Evolutionary conservation across 2,113 vertebrate genomes (phyloP).

Genomic region (Illadopsis cleaveri): DNA sequence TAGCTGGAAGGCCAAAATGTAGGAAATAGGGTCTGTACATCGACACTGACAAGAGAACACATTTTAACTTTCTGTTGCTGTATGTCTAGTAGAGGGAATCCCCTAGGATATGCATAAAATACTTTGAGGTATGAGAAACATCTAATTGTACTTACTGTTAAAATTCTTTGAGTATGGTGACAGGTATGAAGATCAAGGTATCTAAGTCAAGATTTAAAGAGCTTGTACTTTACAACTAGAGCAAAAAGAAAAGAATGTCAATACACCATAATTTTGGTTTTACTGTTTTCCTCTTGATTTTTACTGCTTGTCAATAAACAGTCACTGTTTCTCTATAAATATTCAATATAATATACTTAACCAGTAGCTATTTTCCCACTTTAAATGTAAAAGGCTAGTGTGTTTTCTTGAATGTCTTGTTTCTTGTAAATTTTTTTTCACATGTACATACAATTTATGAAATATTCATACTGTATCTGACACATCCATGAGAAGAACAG

Average conservation of each 20-base stretch:
- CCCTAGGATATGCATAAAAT: neutral
- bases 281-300: neutral
- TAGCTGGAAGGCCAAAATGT: neutral
- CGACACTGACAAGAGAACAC: rapidly evolving
- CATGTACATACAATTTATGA: slow-evolving; percentile 38
- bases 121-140: neutral
- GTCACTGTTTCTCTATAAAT: neutral
- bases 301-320: neutral
- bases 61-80: neutral
- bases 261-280: neutral
- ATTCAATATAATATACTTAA: neutral
- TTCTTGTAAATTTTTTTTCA: slow-evolving; percentile 5
- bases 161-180: neutral
- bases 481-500: slow-evolving; percentile 46
- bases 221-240: neutral
- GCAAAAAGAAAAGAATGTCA: neutral
- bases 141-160: neutral
- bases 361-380: neutral
- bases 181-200: neutral
- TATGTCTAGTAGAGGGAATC: neutral
- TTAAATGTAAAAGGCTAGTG: slow-evolving; percentile 8
- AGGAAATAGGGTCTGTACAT: neutral
- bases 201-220: neutral
- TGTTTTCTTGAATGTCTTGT: neutral
- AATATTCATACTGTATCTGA: slow-evolving; percentile 43